Base-by-base conservation (phyloP, 2,113 vertebrate species). In the Carettochelys insculpta region DNA sequence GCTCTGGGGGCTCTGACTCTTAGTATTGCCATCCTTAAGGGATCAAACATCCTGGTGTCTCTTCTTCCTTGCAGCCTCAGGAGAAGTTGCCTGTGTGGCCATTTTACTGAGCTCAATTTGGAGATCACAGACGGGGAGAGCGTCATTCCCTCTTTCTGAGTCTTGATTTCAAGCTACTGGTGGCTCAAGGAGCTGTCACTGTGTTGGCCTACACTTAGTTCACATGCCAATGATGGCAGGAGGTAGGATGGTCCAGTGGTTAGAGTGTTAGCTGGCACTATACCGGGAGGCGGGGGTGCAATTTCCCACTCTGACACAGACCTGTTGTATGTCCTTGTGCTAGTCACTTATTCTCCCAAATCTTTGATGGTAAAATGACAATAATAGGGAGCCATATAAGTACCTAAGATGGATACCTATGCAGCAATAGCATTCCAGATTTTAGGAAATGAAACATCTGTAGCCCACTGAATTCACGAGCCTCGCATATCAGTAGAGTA, bases 261-360 rank as follows among this genome's bases (percentile, higher is more conserved):
- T n/a, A 52, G 0, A 3, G n/a, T 31, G 76, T 48, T 75, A 89
- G 43, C 47, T 76, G 50, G 50, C 25, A 5, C 41, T 27, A 43
- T 68, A 56, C n/a, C n/a, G n/a, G n/a, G n/a, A n/a, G n/a, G n/a
- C n/a, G n/a, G n/a, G n/a, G 19, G 2, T 76, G 80, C 53, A 48
- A 2, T 0, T 29, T n/a, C 34, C 5, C 27, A 24, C 38, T 80
- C 38, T 25, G 0, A 0, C 0, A 0, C 31, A 54, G n/a, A 51
- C 77, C 5, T 5, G 0, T 0, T n/a, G 83, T 54, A n/a, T 73
- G 75, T 50, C 17, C 27, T 75, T 16, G 80, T 34, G 43, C n/a
- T 77, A 80, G 17, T 75, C 31, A 47, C 43, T 81, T 3, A 1
- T 73, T n/a, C 50, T 79, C 83, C 41, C 75, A 76, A 78, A 78